Evolutionary conservation across 2,113 vertebrate species (phyloP), one percentile per base, ranked within the genome.

Genomic region (Reinhardtius hippoglossoides): DNA sequence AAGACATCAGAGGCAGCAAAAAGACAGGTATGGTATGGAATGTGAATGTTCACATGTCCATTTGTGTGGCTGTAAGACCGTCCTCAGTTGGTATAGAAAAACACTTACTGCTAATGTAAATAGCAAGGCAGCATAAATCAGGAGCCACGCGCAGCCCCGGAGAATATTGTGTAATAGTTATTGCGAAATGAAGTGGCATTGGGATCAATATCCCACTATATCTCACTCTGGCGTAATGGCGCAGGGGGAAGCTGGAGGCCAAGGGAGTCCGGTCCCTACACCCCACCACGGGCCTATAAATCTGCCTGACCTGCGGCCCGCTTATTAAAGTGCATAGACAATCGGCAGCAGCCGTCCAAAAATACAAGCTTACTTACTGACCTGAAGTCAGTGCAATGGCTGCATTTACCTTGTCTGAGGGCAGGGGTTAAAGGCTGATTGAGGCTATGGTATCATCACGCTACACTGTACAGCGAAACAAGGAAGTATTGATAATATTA

Each of bases 141-240:
- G 93, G 73, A 81, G 78, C 85, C 89, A 84, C 81, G 73, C 73
- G 82, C 87, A 86, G 91, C 90, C 89, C 10, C 80, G 84, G 93
- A 94, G 92, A 94, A 94, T 94, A 93, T 94, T 87, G 87, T 95
- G 94, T 97, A 97, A 97, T 97, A 96, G 96, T 97, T 97, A 98
- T 98, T 96, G 96, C 96, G 89, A 96, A 97, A 96, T 96, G 96
- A 98, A 98, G 96, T 97, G 96, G 96, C 96, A 93, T 92, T 91
- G 95, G 96, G 96, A 98, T 98, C 97, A 97, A 99, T 98, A 99
- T 95, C 94, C 95, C 92, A 95, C 95, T 96, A 96, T 97, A 96
- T 97, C 96, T 96, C 96, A 96, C 95, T 97, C 95, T 95, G 95
- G 96, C 95, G 96, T 97, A 97, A 97, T 97, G 97, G 95, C 78